These are phyloP conservation scores for Urocyon cinereoargenteus DNA, from an alignment of 2,797 vertebrate genomes.

Conservation along the genomic window DNA sequence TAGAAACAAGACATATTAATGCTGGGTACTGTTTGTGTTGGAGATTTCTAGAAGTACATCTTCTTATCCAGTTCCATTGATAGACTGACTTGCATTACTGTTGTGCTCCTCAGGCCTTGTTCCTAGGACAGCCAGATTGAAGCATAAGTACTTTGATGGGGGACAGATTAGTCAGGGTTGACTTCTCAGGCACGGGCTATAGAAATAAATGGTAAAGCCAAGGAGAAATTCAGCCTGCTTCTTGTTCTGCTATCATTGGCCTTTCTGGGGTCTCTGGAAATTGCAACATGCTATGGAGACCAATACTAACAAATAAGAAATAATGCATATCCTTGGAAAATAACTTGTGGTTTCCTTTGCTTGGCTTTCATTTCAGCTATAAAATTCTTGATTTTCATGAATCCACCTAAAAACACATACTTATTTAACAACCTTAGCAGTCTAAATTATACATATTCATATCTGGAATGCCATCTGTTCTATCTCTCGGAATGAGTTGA, in stretches of 20 bases:
- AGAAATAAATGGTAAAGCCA: not conserved
- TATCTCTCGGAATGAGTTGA: conserved; percentile 63
- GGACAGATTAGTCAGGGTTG: not conserved
- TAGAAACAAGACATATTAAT: not conserved
- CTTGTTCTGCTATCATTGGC: not conserved
- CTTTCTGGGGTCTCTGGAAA: not conserved
- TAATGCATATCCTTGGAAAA: conserved; percentile 36
- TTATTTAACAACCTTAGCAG: conserved; percentile 78
- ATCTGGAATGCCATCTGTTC: conserved; percentile 81
- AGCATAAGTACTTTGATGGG: not conserved
- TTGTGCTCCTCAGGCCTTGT: not conserved
- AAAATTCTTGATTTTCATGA: conserved; percentile 79
- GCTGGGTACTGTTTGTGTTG: not conserved
- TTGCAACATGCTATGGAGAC: conserved; percentile 1
- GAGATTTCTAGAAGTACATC: not conserved
- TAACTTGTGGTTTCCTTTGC: conserved; percentile 64
- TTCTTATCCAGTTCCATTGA: not conserved
- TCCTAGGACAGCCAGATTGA: conserved; percentile 9
- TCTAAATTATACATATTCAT: conserved; percentile 76
- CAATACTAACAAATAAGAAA: not conserved
- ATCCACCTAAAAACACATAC: conserved; percentile 75
- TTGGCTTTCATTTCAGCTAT: conserved; percentile 71
- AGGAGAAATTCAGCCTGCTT: not conserved
- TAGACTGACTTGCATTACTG: not conserved
- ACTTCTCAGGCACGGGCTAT: not conserved